Evolutionary conservation across 2,113 vertebrate genomes (phyloP).

Genomic region (Aythya baeri): DNA sequence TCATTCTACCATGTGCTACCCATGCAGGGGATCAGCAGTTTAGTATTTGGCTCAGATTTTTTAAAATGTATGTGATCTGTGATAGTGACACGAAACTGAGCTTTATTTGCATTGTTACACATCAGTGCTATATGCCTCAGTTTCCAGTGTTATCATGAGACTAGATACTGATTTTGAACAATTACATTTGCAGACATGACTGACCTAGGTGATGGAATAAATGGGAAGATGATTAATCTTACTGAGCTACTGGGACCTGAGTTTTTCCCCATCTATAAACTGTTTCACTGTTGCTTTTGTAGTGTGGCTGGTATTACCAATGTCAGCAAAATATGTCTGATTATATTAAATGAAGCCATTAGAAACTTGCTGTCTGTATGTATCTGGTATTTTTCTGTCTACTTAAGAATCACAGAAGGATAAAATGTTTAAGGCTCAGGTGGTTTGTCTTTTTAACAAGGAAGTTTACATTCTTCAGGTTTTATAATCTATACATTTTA

Average conservation of each 20-base stretch:
- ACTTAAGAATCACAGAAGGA: background rate
- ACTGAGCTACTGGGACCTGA: background rate
- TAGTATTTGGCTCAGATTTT: background rate
- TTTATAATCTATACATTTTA: background rate
- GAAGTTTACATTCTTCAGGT: background rate
- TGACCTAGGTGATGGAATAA: background rate
- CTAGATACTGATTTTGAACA: background rate
- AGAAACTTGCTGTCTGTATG: background rate
- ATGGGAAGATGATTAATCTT: constrained; percentile 24
- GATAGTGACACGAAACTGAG: background rate
- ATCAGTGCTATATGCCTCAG: background rate
- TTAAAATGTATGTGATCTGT: background rate
- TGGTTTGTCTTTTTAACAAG: background rate
- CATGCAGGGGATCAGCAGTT: background rate
- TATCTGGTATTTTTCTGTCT: background rate
- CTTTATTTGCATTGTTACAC: background rate
- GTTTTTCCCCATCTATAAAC: background rate
- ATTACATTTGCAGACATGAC: constrained; percentile 2
- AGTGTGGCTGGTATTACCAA: background rate
- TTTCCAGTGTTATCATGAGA: background rate
- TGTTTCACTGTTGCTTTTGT: background rate
- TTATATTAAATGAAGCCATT: background rate
- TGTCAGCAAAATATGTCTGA: background rate
- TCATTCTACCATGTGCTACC: background rate
- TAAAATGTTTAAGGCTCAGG: background rate